These are phyloP conservation scores for Hemibagrus wyckioides DNA, from an alignment of 2,113 vertebrate species.

Conservation along the genomic window DNA sequence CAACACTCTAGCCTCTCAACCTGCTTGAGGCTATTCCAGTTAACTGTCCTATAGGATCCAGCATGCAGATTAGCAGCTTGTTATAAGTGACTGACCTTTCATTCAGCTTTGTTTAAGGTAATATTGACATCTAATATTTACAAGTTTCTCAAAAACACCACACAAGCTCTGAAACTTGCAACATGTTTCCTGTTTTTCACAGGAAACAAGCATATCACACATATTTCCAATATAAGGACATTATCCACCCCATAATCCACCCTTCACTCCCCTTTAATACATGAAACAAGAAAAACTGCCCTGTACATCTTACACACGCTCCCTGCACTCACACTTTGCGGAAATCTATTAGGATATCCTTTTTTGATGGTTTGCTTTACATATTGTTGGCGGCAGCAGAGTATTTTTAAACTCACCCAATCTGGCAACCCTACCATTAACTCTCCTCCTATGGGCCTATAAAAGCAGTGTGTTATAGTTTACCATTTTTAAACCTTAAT, in stretches of 20 bases:
- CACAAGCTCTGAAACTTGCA: background rate
- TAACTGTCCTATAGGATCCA: background rate
- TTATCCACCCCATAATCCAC: background rate
- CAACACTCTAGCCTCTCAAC: background rate
- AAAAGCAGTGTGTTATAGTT: background rate
- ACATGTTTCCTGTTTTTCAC: too few relatives aligned
- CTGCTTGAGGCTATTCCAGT: background rate
- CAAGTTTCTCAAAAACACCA: background rate
- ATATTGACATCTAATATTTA: background rate
- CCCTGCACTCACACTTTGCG: background rate
- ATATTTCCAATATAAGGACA: background rate
- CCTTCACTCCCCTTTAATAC: background rate
- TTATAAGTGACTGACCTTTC: background rate
- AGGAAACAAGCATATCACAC: background rate
- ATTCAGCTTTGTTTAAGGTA: background rate
- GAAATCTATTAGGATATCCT: background rate
- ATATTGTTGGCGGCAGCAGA: background rate
- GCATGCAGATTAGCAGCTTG: background rate
- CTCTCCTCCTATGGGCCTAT: background rate
- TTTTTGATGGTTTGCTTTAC: background rate
- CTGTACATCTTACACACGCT: background rate
- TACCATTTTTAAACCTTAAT: background rate
- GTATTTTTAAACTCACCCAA: background rate
- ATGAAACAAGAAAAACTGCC: background rate
- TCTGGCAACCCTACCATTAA: slow-evolving; percentile 6